Base-by-base conservation (phyloP, 2,113 vertebrate genomes). In the Serinus canaria region DNA sequence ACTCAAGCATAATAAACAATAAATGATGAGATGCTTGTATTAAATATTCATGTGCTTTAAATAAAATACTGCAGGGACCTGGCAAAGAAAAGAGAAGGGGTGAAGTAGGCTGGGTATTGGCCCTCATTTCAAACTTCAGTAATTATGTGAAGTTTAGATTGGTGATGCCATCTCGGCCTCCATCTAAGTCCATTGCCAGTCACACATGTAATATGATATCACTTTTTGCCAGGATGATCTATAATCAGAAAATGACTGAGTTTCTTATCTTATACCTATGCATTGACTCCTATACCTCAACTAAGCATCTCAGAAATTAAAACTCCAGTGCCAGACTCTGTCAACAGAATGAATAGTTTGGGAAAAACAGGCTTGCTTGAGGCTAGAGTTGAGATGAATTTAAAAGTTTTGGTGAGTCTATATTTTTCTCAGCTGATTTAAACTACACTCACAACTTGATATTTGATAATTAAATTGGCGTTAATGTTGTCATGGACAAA, bases 31-130 rank as follows among this genome's bases (percentile, higher is more conserved):
- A 69, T 41, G 23, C 15, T 83, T 73, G 27, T 22, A 49, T 89
- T 77, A 83, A 92, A 73, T 91, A 89, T 75, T 80, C 49, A 75
- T 64, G 28, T 62, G n/a, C 79, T 69, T 96, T 35, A 79, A 91
- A 78, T 67, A 82, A 95, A 85, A 63, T 72, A 41, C 70, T 82
- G 8, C 22, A 33, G 77, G 67, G 68, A 94, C n/a, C 35, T 33
- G 30, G 7, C 49, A 74, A 73, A 59, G 53, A 87, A 58, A 33
- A 68, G 10, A 47, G 30, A 67, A 90, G 7, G 8, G 11, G 6
- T 68, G 18, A 82, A 87, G 41, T 69, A 19, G 28, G 16, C 33
- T 88, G 7, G 39, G 14, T 23, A 41, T 31, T 78, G 30, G 6
- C 13, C 31, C 10, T 35, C 49, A 53, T 13, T 63, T 50, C 14